Conservation (phyloP, 2,888 invertebrate species). For the Strigamia crassipes region DNA sequence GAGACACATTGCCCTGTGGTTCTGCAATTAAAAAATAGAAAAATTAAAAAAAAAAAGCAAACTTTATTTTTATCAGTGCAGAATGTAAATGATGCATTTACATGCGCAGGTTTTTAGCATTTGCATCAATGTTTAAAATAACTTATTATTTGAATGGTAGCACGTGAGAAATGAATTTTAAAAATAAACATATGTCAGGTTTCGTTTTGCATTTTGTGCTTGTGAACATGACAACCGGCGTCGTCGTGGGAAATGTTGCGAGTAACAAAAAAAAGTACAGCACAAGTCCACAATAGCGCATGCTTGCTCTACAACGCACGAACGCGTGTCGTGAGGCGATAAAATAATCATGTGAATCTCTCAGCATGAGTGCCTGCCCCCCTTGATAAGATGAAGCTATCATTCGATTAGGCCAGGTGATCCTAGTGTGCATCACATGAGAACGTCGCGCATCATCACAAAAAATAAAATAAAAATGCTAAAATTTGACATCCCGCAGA, state of each 20-base stretch:
- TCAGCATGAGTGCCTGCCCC: slow-evolving; percentile 24
- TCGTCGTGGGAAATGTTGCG: slow-evolving; percentile 27
- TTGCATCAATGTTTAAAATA: not conserved
- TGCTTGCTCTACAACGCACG: slow-evolving; percentile 10
- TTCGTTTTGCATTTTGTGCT: not conserved
- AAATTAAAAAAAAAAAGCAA: not conserved
- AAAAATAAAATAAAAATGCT: not conserved
- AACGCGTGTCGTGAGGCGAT: slow-evolving; percentile 32
- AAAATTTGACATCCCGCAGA: not conserved
- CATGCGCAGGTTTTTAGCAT: not conserved
- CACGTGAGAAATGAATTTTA: not conserved
- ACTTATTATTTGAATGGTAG: not conserved
- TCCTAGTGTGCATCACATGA: slow-evolving; percentile 6
- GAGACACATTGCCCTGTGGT: slow-evolving; percentile 51
- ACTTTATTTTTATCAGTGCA: not conserved
- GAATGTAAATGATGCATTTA: not conserved
- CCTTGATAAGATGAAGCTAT: slow-evolving; percentile 7
- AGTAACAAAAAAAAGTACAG: not conserved
- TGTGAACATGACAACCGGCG: not conserved
- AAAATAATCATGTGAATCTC: slow-evolving; percentile 40
- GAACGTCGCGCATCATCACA: slow-evolving; percentile 8
- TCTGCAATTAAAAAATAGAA: slow-evolving; percentile 48
- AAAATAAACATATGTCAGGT: not conserved
- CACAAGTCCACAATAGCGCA: slow-evolving; percentile 1
- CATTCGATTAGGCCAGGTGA: slow-evolving; percentile 42